A percentile compares a stretch with the other conserved stretches of the same genome.
These are phyloP conservation scores for Synergus umbraculus DNA, from an alignment of 2,888 invertebrate species.

Conservation along the genomic window DNA sequence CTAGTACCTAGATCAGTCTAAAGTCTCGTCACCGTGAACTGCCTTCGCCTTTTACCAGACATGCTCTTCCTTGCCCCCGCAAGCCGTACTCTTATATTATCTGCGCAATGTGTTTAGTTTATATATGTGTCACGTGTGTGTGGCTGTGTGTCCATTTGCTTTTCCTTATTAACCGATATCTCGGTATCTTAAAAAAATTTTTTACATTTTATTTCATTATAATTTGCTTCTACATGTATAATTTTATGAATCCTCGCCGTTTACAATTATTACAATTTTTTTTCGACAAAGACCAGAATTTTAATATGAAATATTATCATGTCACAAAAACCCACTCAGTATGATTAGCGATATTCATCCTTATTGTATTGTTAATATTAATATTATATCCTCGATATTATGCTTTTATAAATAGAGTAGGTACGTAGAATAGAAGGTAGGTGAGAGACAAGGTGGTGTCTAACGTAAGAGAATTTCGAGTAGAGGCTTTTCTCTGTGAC, in stretches of 20 bases:
- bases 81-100: conserved; percentile 63
- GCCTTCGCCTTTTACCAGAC: conserved; percentile 71
- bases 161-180: conserved; percentile 51
- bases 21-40: conserved; percentile 77
- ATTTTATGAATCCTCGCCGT: conserved; percentile 47
- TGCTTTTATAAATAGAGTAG: conserved; percentile 76
- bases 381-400: conserved; percentile 77
- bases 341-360: conserved; percentile 77
- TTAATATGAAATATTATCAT: conserved; percentile 74
- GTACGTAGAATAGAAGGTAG: conserved; percentile 61
- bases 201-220: conserved; percentile 46
- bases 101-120: conserved; percentile 56
- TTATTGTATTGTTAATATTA: conserved; percentile 77
- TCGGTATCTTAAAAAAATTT: conserved; percentile 49
- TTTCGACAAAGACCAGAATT: conserved; percentile 65
- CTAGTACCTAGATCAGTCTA: conserved; percentile 78
- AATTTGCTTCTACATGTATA: conserved; percentile 53
- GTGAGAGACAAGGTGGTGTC: conserved; percentile 44
- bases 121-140: conserved; percentile 53
- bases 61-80: conserved; percentile 70
- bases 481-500: conserved; percentile 40
- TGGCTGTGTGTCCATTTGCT: conserved; percentile 54
- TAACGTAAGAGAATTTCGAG: conserved; percentile 52
- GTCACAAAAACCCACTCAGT: conserved; percentile 77
- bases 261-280: conserved; percentile 38